Evolutionary conservation across 2,797 vertebrate genomes (phyloP), one percentile per base, ranked within the genome.

Genomic region (Rhinella marina): DNA sequence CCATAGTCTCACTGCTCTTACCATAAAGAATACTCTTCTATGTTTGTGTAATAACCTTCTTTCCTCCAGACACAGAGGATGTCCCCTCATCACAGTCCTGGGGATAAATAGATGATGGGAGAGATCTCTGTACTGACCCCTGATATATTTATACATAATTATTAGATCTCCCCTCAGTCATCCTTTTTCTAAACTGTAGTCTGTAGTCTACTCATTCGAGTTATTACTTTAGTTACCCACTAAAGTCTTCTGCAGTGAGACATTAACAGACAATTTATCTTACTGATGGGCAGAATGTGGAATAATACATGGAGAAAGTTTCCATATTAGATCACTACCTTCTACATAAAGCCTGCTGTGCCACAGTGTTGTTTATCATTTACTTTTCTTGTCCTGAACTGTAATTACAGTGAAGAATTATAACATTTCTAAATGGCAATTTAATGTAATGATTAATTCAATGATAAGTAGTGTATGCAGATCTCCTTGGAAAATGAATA

Each of bases 331-430:
- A 77, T 52, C 23, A 29, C 13, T 52, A 23, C 13, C 21, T 76
- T 54, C 73, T 19, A 78, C 76, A 56, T n/a, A 29, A 56, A 25
- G n/a, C 52, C 25, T 19, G 52, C 52, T 56, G 76, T 79, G 25
- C 76, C 54, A 57, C 57, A 16, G 19, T 57, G 16, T 29, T 79
- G 13, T 79, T 79, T 79, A 16, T 79, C 52, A 57, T 56, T 79
- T 29, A 57, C 14, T 50, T 75, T 75, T 75, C 6, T 27, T 79
- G 52, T 57, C n/a, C 54, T 27, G n/a, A 57, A 25, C 52, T 76
- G 13, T 57, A 79, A 79, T 79, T 57, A 79, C 52, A 79, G 76
- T 27, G 29, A 79, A 79, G n/a, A 79, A 17, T 50, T 75, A 50
- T 50, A 50, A 75, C 41, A 75, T 50, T 75, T 10, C 41, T 23